These are phyloP conservation scores for Phrynocephalus vlangalii DNA, from an alignment of 2,797 vertebrate genomes.

Conservation along the genomic window DNA sequence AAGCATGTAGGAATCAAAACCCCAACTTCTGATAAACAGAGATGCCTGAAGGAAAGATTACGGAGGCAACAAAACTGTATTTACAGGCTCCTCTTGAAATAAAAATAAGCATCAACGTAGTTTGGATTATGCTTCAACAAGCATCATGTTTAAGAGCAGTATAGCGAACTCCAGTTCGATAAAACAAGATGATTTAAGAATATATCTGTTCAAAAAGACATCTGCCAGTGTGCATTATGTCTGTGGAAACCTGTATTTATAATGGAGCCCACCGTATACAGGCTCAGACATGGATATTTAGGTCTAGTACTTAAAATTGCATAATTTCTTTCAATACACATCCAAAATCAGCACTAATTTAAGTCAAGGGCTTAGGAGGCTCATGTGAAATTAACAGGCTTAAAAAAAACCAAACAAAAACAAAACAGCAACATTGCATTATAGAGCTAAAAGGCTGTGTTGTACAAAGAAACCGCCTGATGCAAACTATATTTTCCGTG, in stretches of 20 bases:
- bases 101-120: conserved; percentile 43
- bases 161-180: conserved; percentile 73
- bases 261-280: conserved; percentile 64
- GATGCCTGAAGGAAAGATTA: conserved; percentile 5
- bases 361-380: conserved; percentile 64
- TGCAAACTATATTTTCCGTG: not conserved
- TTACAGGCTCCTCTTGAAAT: conserved; percentile 64
- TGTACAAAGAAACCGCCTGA: not conserved
- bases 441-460: conserved; percentile 57
- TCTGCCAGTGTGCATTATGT: conserved; percentile 59
- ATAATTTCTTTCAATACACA: conserved; percentile 65
- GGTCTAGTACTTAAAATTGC: conserved; percentile 66
- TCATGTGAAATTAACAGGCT: conserved; percentile 72
- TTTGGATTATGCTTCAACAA: conserved; percentile 64
- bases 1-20: conserved; percentile 10
- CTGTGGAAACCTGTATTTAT: conserved; percentile 74
- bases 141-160: conserved; percentile 66
- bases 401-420: conserved; percentile 12
- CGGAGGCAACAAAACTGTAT: conserved; percentile 63
- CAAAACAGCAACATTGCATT: conserved; percentile 52
- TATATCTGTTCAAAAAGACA: conserved; percentile 68
- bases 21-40: not conserved
- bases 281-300: conserved; percentile 70
- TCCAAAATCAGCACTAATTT: conserved; percentile 66
- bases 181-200: conserved; percentile 68